These are phyloP conservation scores for Coregonus ussuriensis DNA, from an alignment of 2,797 vertebrate genomes.

Conservation along the genomic window DNA sequence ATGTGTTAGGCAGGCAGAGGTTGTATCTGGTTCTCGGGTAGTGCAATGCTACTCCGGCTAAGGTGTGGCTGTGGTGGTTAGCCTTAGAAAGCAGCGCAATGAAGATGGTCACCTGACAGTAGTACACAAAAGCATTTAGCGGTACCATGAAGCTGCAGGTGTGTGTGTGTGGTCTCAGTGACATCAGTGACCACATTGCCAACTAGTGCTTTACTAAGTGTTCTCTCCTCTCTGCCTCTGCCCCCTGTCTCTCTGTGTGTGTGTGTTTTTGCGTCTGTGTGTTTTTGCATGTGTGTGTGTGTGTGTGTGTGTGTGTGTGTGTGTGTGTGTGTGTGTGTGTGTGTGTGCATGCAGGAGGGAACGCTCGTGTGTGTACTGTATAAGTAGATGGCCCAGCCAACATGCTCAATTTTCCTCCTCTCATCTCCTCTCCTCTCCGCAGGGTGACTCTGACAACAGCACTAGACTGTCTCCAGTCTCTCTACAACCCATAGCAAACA, in stretches of 20 bases:
- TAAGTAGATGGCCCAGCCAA: neutral
- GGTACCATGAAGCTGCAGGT: neutral
- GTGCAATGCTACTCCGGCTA: too few species aligned
- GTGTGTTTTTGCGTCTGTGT: neutral
- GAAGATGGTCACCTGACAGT: too few species aligned
- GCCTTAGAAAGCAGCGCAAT: too few species aligned
- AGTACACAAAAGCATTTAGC: too few species aligned
- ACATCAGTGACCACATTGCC: neutral
- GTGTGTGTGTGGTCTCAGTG: constrained; percentile 5
- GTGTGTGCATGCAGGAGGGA: neutral
- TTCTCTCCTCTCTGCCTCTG: neutral
- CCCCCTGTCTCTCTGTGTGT: neutral
- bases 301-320: constrained; percentile 3
- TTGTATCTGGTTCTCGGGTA: neutral
- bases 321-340: neutral
- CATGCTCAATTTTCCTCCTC: neutral
- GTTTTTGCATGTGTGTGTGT: neutral
- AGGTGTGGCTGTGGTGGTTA: too few species aligned
- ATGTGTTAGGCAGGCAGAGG: neutral
- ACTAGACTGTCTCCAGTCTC: too few species aligned
- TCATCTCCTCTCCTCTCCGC: neutral
- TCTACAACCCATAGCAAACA: too few species aligned
- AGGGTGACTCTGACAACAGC: neutral
- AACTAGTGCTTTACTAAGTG: neutral
- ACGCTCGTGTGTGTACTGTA: neutral